A percentile compares a stretch with the other conserved stretches of the same genome.
phyloP scores from a whole-genome alignment of 2,888 invertebrate species.

The Loripinus fragilis region DNA sequence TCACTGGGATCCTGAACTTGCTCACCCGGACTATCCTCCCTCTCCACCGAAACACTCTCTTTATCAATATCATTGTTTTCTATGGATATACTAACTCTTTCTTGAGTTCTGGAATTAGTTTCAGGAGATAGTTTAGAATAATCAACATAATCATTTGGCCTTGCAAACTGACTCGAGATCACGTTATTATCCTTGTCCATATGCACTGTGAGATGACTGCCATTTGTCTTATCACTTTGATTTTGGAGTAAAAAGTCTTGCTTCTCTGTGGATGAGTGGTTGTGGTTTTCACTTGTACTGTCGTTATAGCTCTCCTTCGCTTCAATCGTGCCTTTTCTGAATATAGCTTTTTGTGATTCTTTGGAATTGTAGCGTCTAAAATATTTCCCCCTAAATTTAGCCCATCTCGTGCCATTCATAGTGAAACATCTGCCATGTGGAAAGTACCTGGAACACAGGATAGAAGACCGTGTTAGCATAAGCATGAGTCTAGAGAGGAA shows the following conservation, averaged over 20 bases:
- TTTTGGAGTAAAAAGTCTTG: background rate
- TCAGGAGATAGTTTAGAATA: background rate
- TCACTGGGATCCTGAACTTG: background rate
- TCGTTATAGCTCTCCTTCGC: background rate
- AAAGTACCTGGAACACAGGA: background rate
- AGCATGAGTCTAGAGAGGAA: no score
- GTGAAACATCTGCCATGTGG: background rate
- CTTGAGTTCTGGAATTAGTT: background rate
- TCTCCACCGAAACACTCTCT: background rate
- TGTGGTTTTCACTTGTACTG: background rate
- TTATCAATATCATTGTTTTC: background rate
- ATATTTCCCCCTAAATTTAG: slow-evolving; percentile 11
- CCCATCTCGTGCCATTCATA: background rate
- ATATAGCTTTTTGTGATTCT: background rate
- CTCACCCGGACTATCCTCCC: background rate
- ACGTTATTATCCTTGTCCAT: background rate
- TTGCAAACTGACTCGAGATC: background rate
- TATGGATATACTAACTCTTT: background rate
- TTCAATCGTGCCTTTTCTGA: background rate
- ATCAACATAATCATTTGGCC: slow-evolving; percentile 13
- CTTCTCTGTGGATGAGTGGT: background rate
- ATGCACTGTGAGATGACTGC: background rate
- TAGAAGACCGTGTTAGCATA: no score
- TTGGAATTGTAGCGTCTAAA: background rate
- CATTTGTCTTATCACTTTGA: background rate